phyloP scores from a whole-genome alignment of 2,113 vertebrate species.

The Glareola pratincola region DNA sequence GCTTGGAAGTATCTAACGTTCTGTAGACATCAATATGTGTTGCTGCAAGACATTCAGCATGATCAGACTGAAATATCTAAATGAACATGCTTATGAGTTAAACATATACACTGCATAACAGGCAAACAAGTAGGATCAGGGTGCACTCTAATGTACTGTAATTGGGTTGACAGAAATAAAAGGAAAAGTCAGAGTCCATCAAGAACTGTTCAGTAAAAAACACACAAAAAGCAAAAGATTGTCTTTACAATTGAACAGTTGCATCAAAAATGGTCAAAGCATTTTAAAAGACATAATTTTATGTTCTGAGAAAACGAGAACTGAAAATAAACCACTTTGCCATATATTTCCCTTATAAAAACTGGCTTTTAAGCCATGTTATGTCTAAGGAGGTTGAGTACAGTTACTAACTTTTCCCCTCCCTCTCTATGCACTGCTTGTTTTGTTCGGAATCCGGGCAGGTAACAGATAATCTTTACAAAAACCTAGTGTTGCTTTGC shows the following conservation, averaged over 20 bases:
- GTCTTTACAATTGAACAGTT: constrained; percentile 74
- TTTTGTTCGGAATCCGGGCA: constrained; percentile 41
- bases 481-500: not conserved
- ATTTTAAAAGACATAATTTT: constrained; percentile 73
- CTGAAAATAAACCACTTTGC: constrained; percentile 72
- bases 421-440: not conserved
- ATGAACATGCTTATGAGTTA: constrained; percentile 74
- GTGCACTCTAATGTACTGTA: constrained; percentile 69
- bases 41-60: constrained; percentile 77
- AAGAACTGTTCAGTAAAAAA: constrained; percentile 82
- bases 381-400: constrained; percentile 23
- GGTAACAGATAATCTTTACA: constrained; percentile 52
- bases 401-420: constrained; percentile 18
- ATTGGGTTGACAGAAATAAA: constrained; percentile 86
- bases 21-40: constrained; percentile 69
- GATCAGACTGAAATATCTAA: constrained; percentile 80
- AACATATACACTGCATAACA: constrained; percentile 71
- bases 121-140: constrained; percentile 68
- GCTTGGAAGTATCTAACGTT: constrained; percentile 61
- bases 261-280: constrained; percentile 73
- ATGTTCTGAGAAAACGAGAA: constrained; percentile 64
- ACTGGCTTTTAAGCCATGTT: constrained; percentile 55
- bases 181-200: constrained; percentile 83
- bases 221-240: constrained; percentile 65
- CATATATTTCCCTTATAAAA: constrained; percentile 54